Base-by-base conservation (phyloP, 2,113 vertebrate species). In the Morone saxatilis region DNA sequence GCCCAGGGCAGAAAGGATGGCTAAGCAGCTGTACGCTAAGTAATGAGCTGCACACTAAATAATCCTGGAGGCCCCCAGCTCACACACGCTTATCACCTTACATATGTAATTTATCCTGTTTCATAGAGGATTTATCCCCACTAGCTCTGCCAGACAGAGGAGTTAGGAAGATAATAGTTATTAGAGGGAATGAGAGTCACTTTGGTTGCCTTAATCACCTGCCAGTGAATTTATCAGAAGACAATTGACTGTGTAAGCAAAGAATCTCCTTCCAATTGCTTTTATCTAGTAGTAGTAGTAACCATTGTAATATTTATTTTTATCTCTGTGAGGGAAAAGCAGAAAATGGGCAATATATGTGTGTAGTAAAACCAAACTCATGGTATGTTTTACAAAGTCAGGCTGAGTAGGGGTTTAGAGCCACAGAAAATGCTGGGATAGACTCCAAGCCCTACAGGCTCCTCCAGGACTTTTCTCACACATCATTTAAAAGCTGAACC, bases 21-120 rank as follows among this genome's bases (percentile, higher is more conserved):
- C 94, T 96, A 96, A 95, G 96, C 97, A 98, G 97, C 97, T 98
- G 97, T 97, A 97, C 96, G 95, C 96, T 97, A 97, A 99, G 96
- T 97, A 97, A 97, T 96, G 95, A 95, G 94, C 94, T 95, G 93
- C 95, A 95, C 95, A 95, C 96, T 97, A 96, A 97, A 97, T 96
- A 97, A 96, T 96, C 95, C 94, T 95, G 92, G 93, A 96, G 95
- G 61, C 93, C 94, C 74, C 92, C 67, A 76, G 91, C 95, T 94
- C 95, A 91, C 87, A 91, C 94, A 93, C 94, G 94, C 96, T 97
- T 97, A 98, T 97, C 97, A 97, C 96, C 96, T 97, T 96, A 94
- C 94, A 93, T 95, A 94, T 94, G 94, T 95, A 92, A 92, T 94
- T 94, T 90, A 93, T 90, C 95, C 93, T 90, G 88, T 79, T 80